Percentiles rank a stretch among this genome's conserved stretches.
Evolutionary conservation across 2,888 invertebrate species (phyloP).

Genomic region (Aquatica leii): DNA sequence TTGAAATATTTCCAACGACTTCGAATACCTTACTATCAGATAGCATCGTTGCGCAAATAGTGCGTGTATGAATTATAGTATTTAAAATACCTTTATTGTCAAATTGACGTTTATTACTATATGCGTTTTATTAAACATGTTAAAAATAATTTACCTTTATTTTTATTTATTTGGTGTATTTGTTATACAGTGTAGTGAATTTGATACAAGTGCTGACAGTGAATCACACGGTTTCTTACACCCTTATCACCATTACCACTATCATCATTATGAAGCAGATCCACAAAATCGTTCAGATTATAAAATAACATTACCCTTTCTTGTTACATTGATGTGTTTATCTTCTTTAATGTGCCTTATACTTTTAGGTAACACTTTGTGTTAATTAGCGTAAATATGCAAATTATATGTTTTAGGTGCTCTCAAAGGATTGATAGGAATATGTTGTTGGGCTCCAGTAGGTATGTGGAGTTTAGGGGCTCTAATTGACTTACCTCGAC

Average conservation of each 20-base stretch:
- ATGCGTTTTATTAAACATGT: not conserved
- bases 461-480: conserved; percentile 48
- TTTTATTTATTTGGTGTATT: conserved; percentile 16
- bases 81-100: not conserved
- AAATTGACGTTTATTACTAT: not conserved
- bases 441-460: conserved; percentile 39
- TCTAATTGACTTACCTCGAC: conserved; percentile 45
- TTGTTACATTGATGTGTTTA: not conserved
- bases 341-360: conserved; percentile 19
- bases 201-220: not conserved
- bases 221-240: no score
- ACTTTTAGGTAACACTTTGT: conserved; percentile 26
- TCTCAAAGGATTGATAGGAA: conserved; percentile 41
- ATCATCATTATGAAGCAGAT: no score
- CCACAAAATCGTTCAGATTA: no score
- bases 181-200: no score
- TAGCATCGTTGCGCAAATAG: conserved; percentile 62
- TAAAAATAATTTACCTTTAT: conserved; percentile 10
- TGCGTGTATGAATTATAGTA: conserved; percentile 57
- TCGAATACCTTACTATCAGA: conserved; percentile 52
- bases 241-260: no score
- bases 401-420: conserved; percentile 33
- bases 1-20: conserved; percentile 63
- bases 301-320: not conserved
- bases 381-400: not conserved